Evolutionary conservation across 2,113 vertebrate genomes (phyloP), one percentile per base, ranked within the genome.

Genomic region (Vulpes lagopus): DNA sequence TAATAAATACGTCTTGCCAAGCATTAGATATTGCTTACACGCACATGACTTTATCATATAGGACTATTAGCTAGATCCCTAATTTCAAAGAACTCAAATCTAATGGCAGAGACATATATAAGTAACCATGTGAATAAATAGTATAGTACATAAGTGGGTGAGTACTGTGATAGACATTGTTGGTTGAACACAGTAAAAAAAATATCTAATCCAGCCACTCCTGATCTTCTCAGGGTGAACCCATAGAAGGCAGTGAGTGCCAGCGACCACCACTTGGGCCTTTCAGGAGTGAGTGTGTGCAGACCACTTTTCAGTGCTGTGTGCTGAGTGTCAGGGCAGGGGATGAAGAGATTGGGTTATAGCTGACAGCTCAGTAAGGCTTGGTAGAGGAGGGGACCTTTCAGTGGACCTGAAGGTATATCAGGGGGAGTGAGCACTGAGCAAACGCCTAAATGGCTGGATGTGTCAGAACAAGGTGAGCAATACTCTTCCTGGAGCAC

Each of bases 201-300:
- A 55, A 57, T 2, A 5, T 17, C 51, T 38, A 17, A 5, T 53
- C 22, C 15, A 12, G 10, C 62, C 25, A 4, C 22, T n/a, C 14
- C 23, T 38, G 6, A n/a, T 12, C 14, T 32, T 25, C 67, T 74
- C 14, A 17, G 30, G 9, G 67, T 49, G 32, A 35, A 25, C 11
- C 51, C 51, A 0, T 14, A 0, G 10, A 53, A 15, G 60, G 15
- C 43, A 11, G 0, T 49, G 38, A 17, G 51, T 65, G 60, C 27
- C 12, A 3, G 10, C 15, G 60, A 69, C 17, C 17, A 10, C 23
- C 11, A 0, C 19, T 0, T 27, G 16, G 32, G 11, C 60, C 7
- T 49, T 80, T 83, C 38, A 3, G 38, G 27, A 60, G 59, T 25
- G 19, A 38, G 15, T 59, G 60, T 38, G 32, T 35, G 32, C 49